Conservation (phyloP, 2,113 vertebrate species). For the Gopherus flavomarginatus region DNA sequence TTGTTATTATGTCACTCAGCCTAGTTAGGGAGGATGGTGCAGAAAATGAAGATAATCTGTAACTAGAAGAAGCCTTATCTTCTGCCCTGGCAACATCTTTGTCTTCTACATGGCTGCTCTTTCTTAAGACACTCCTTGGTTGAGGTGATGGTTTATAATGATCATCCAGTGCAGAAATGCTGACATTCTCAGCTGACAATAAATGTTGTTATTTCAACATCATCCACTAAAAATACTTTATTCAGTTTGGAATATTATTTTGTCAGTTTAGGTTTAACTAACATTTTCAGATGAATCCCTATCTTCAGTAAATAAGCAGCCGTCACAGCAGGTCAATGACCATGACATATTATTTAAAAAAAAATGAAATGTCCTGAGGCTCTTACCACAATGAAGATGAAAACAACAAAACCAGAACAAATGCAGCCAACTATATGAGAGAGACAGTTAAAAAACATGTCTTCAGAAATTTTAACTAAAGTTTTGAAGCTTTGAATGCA, state of each 20-base stretch:
- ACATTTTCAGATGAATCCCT: not conserved
- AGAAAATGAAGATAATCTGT: constrained; percentile 57
- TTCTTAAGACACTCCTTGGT: constrained; percentile 73
- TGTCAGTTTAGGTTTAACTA: not conserved
- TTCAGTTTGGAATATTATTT: not conserved
- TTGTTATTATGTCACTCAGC: constrained; percentile 32
- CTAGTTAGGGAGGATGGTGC: constrained; percentile 55
- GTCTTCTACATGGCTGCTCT: constrained; percentile 54
- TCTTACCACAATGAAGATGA: not conserved
- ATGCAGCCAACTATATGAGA: not conserved
- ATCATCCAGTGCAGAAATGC: constrained; percentile 49
- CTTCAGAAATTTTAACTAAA: not conserved
- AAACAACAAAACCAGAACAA: not conserved
- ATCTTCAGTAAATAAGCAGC: not conserved
- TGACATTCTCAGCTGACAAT: constrained; percentile 56
- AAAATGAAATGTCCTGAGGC: not conserved
- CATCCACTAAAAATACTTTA: not conserved
- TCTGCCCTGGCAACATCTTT: constrained; percentile 49
- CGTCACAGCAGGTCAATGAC: not conserved
- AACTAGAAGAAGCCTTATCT: constrained; percentile 41
- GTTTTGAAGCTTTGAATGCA: not conserved
- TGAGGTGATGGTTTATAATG: constrained; percentile 82
- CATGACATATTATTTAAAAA: not conserved
- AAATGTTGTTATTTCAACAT: not conserved
- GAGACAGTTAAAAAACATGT: not conserved